Base-by-base conservation (phyloP, 1,140 invertebrate species). In the Drosophila setifemur region DNA sequence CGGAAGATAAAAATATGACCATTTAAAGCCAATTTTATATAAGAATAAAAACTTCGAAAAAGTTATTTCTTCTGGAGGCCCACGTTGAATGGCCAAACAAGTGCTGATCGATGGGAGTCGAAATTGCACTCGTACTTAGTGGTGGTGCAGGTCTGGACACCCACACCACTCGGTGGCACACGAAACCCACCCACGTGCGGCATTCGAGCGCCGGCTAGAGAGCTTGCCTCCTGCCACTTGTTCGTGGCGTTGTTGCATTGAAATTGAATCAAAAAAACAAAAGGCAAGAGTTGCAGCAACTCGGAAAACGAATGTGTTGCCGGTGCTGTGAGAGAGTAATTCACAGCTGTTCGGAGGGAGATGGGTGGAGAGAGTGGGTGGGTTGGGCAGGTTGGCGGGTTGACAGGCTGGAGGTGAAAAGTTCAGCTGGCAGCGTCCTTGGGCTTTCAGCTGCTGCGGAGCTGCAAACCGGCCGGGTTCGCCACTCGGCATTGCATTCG, bases 361-460 rank as follows among this genome's bases (percentile, higher is more conserved):
- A 16, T 8, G 26, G 6, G 18, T 33, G 35, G 16, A 23, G 1
- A 8, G 11, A 12, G 40, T 19, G 16, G 14, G 19, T 8, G 39
- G 39, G 9, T 14, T 7, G 2, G 9, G 14, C 6, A n/a, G n/a
- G n/a, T n/a, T n/a, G n/a, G n/a, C 31, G 6, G 31, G 29, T 11
- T 31, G 29, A 11, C 29, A 8, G 26, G 23, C 21, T 19, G 61
- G 37, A 60, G 66, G 77, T 77, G 54, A 64, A 82, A 83, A 83
- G 73, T 83, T 82, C 72, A 75, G 28, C 60, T 61, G 40, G 54
- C 54, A 14, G 19, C 37, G 78, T 85, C 73, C 78, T 78, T 85
- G 78, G 75, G 35, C 25, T 39, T 18, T 37, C 23, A 69, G 61
- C 55, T 45, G 45, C 63, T 70, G 70, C 16, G 49, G 29, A 81